Evolutionary conservation across 92 coral and sea anemone genomes (phyloP).

Genomic region (Zoanthus sansibaricus): DNA sequence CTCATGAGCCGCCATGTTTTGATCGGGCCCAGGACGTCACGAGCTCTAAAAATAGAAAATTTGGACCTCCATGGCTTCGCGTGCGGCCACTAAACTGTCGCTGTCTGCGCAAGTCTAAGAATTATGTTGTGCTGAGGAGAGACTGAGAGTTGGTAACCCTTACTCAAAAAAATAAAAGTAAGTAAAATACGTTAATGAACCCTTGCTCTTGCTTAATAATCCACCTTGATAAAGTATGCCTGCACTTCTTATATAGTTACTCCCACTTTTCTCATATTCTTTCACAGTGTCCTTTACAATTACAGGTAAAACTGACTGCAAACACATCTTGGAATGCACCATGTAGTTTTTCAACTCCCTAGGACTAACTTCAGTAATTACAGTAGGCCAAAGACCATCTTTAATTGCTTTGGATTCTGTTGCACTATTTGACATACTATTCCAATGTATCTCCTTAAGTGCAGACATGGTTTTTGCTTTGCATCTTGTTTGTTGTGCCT

Average conservation of each 20-base stretch:
- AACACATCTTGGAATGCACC: constrained; percentile 56
- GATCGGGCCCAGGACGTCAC: too few species aligned
- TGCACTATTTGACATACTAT: constrained; percentile 45
- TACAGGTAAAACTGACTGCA: constrained; percentile 58
- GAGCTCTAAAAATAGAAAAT: too few species aligned
- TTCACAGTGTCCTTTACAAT: constrained; percentile 63
- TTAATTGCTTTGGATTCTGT: constrained; percentile 46
- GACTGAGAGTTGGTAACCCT: too few species aligned
- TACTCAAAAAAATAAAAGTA: too few species aligned
- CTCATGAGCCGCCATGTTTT: too few species aligned
- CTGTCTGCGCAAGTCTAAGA: too few species aligned
- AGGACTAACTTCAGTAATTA: constrained; percentile 51
- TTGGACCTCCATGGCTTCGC: too few species aligned
- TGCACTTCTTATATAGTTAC: constrained; percentile 69
- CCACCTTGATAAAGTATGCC: constrained; percentile 74
- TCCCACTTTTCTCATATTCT: constrained; percentile 60
- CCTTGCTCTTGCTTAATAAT: constrained; percentile 58
- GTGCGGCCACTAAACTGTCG: too few species aligned
- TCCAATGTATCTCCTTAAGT: constrained; percentile 47
- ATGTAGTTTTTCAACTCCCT: constrained; percentile 62
- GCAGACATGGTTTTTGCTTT: constrained; percentile 53
- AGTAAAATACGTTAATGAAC: too few species aligned
- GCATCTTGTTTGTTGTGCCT: constrained; percentile 55
- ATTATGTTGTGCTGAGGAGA: too few species aligned
- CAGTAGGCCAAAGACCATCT: constrained; percentile 75